Evolutionary conservation across 2,797 vertebrate species (phyloP).

Genomic region (Micrastur ruficollis): DNA sequence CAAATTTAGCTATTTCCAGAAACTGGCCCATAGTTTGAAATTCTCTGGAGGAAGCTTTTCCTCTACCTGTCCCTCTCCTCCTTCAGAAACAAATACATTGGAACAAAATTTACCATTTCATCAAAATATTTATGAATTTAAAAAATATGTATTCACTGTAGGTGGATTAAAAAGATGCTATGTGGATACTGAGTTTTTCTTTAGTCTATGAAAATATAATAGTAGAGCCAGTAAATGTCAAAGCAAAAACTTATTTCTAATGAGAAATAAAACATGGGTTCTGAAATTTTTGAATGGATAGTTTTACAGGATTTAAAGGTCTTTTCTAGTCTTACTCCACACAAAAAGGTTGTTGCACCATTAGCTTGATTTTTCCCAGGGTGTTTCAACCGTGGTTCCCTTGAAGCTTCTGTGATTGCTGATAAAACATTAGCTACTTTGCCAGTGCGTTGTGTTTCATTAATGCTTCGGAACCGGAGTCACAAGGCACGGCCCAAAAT

Average conservation of each 20-base stretch:
- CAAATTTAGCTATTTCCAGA: not conserved
- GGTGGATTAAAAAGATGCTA: not conserved
- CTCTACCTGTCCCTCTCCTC: not conserved
- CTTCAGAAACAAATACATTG: not conserved
- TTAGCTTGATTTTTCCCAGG: not conserved
- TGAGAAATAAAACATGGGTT: not conserved
- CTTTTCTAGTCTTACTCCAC: not conserved
- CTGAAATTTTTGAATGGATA: not conserved
- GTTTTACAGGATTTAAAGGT: not conserved
- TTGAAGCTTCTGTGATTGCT: not conserved
- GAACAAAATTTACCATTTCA: not conserved
- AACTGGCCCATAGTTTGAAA: not conserved
- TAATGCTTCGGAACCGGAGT: not conserved
- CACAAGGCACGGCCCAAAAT: not conserved
- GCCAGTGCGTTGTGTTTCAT: not conserved
- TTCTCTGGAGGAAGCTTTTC: not conserved
- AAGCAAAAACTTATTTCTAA: not conserved
- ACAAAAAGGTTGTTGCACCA: not conserved
- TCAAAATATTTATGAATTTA: not conserved
- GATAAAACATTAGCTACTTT: not conserved
- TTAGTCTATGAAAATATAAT: not conserved
- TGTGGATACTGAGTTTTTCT: rapidly evolving
- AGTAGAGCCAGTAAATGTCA: not conserved
- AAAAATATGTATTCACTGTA: not conserved
- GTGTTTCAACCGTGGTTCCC: not conserved